Base-by-base conservation (phyloP, 1,140 invertebrate species). In the Diorhabda carinulata region DNA sequence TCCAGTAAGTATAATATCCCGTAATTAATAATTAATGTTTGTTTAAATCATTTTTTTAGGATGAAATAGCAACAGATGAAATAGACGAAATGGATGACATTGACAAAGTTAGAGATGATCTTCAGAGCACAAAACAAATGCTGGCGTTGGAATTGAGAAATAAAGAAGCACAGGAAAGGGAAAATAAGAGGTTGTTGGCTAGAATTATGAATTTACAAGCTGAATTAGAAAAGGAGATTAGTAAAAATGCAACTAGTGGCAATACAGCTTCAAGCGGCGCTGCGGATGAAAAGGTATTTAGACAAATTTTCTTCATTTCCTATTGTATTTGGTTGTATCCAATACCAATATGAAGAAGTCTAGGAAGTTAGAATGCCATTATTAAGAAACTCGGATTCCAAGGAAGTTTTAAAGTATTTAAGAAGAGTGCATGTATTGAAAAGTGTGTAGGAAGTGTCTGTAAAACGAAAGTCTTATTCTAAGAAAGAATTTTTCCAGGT, bases 51-150 rank as follows among this genome's bases (percentile, higher is more conserved):
- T n/a, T 10, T 61, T 70, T 70, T 9, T 69, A 79, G 78, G 79
- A 80, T 67, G 79, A 80, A 69, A 76, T 79, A 41, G 74, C 86
- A 41, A 52, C 47, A 52, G 87, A 87, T 61, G 89, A 91, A 75
- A 86, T 88, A 40, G 91, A 93, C 77, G 92, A 94, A 73, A 87
- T 93, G 86, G 93, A 96, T 71, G 93, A 96, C 73, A 95, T 95
- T 73, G 93, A 95, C 76, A 92, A 91, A 78, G 89, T 94, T n/a
- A 86, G 93, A 69, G 94, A 96, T 75, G 94, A 95, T 80, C 84
- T 96, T 52, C 93, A 95, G 79, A 94, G 92, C 67, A 94, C 92
- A 2, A 96, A 96, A 82, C 93, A 95, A 82, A 90, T 95, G 85
- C 82, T 96, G 69, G 92, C 93, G 2, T 83, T 94, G 58, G 94